A percentile compares a stretch with the other conserved stretches of the same genome.
Conservation (phyloP, 2,888 invertebrate genomes). For the Chironomus riparius region DNA sequence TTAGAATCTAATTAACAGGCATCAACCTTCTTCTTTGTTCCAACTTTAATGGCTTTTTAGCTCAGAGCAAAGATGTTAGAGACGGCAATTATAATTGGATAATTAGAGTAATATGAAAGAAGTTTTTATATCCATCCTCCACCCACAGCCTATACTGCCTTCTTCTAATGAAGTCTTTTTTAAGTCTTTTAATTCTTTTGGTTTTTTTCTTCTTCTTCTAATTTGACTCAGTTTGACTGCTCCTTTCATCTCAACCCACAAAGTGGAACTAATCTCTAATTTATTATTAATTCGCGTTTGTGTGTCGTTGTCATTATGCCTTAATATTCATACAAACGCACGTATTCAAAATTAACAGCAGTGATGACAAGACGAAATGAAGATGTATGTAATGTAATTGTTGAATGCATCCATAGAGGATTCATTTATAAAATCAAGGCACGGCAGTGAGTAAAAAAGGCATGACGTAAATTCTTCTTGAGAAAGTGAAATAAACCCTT, state of each 20-base stretch:
- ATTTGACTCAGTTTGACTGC: too few relatives aligned
- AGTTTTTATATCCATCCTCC: not conserved
- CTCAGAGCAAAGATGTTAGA: not conserved
- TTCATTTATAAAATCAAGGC: not conserved
- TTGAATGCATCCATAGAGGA: not conserved
- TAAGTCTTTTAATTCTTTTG: not conserved
- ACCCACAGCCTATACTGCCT: too few relatives aligned
- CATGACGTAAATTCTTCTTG: not conserved
- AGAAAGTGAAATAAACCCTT: not conserved
- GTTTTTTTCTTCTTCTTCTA: too few relatives aligned
- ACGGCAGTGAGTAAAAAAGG: not conserved
- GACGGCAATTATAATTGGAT: conserved; percentile 20
- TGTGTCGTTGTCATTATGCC: too few relatives aligned
- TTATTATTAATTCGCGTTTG: not conserved
- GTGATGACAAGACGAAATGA: too few relatives aligned
- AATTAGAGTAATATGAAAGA: conserved; percentile 13
- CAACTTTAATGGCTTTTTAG: conserved; percentile 3
- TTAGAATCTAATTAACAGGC: not conserved
- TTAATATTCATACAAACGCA: too few relatives aligned
- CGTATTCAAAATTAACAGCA: too few relatives aligned
- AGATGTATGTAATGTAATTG: too few relatives aligned
- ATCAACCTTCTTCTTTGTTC: not conserved
- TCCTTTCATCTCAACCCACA: too few relatives aligned
- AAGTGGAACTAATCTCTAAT: not conserved
- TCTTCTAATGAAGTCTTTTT: not conserved